Evolutionary conservation across 2,797 vertebrate genomes (phyloP), one percentile per base, ranked within the genome.

Genomic region (Anolis apletophallus): DNA sequence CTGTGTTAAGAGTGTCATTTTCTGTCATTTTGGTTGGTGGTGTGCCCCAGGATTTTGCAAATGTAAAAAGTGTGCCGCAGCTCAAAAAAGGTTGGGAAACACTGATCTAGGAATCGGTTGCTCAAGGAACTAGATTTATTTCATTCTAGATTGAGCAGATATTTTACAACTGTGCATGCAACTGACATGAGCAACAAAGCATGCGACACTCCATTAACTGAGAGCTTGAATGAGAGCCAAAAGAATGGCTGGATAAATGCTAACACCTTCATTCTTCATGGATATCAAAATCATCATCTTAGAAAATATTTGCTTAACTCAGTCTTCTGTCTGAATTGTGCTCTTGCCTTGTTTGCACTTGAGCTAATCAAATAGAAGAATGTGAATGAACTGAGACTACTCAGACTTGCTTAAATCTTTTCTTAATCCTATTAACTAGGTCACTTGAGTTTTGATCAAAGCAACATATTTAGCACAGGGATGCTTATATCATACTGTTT

Each of bases 371-470:
- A 64, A 83, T n/a, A 61, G 40, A 84, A 64, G 36, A 19, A n/a
- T 74, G 32, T 52, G 59, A 67, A 84, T 14, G 72, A 57, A 32
- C 55, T 19, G 36, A 16, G 36, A 61, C 5, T 19, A 64, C 29
- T 84, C 75, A 34, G 40, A 64, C 57, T 84, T 52, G 57, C 46
- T 84, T 55, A 72, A 36, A 57, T 54, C 9, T 32, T 50, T 67
- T 46, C 34, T 74, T 83, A 76, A 76, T n/a, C 36, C 72, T 67
- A 50, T 75, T 75, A 64, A 75, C 19, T 75, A 50, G 40, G 59
- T 61, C 59, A 76, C 34, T 40, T 52, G 57, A 84, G 57, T 64
- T 29, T 52, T 67, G 72, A 76, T 84, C 57, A 84, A 84, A 84
- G 40, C 72, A 36, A 61, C 16, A 57, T 13, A 52, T 72, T 50